These are phyloP conservation scores for Apolygus lucorum DNA, from an alignment of 1,140 invertebrate genomes.

Conservation along the genomic window DNA sequence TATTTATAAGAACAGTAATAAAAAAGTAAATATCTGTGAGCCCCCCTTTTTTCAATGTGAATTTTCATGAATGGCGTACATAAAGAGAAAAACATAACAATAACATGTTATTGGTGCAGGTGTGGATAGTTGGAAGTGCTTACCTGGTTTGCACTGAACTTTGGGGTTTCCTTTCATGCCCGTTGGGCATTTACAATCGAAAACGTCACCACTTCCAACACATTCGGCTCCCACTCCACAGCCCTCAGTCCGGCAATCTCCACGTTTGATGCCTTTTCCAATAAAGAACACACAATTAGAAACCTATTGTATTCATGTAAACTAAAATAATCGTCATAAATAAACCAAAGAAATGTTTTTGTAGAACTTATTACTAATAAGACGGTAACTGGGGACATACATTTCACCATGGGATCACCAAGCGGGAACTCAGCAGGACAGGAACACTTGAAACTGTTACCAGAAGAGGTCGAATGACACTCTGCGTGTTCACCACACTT, in stretches of 20 bases:
- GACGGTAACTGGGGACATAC: no score
- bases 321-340: no score
- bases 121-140: slow-evolving; percentile 34
- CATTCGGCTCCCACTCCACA: slow-evolving; percentile 76
- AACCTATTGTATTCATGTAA: no score
- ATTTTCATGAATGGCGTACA: no score
- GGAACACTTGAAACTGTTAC: slow-evolving; percentile 62
- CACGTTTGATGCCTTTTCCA: slow-evolving; percentile 51
- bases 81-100: no score
- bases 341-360: no score
- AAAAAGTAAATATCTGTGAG: no score
- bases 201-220: slow-evolving; percentile 54
- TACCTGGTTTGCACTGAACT: slow-evolving; percentile 69
- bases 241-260: slow-evolving; percentile 70
- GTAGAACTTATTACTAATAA: no score
- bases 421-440: slow-evolving; percentile 70
- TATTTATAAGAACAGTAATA: no score
- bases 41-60: no score
- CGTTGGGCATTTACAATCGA: slow-evolving; percentile 69
- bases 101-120: background rate
- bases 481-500: slow-evolving; percentile 73
- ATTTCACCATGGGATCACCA: slow-evolving; percentile 75
- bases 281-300: no score
- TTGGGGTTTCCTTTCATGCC: slow-evolving; percentile 64
- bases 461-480: slow-evolving; percentile 56